Evolutionary conservation across 2,888 invertebrate species (phyloP).

Genomic region (Ligdia adustata): DNA sequence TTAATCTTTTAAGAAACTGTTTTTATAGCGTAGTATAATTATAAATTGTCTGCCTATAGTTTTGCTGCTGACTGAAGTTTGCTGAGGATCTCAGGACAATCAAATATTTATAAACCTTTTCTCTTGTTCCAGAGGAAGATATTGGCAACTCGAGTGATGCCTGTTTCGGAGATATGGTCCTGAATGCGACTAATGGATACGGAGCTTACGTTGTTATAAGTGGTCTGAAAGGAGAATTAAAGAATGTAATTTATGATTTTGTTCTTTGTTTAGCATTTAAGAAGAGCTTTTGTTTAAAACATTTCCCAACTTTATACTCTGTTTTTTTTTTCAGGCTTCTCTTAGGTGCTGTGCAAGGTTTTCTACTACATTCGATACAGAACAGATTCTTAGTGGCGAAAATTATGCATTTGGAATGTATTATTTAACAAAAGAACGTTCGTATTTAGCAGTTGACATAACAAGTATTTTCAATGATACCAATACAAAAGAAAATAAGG

Average conservation of each 20-base stretch:
- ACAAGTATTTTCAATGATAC: constrained; percentile 41
- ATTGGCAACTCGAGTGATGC: constrained; percentile 59
- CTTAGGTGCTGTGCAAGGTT: constrained; percentile 34
- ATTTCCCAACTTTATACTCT: no score
- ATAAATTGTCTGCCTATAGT: not conserved
- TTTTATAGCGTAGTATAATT: not conserved
- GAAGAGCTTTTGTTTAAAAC: not conserved
- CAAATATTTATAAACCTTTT: not conserved
- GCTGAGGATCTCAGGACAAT: no score
- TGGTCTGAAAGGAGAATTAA: constrained; percentile 48
- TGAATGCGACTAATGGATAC: constrained; percentile 22
- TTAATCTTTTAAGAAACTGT: not conserved
- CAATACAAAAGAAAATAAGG: constrained; percentile 37
- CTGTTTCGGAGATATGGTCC: constrained; percentile 40
- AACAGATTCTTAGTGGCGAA: constrained; percentile 43
- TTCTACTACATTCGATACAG: constrained; percentile 45
- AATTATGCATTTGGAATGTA: constrained; percentile 46
- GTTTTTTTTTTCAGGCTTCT: constrained; percentile 40
- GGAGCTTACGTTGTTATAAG: constrained; percentile 55
- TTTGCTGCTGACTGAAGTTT: not conserved
- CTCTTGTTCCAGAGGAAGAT: constrained; percentile 48
- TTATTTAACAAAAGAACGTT: constrained; percentile 32
- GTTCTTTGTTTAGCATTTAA: not conserved
- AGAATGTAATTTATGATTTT: constrained; percentile 45
- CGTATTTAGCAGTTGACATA: constrained; percentile 44